Evolutionary conservation across 2,113 vertebrate species (phyloP).

Genomic region (Ophiodon elongatus): DNA sequence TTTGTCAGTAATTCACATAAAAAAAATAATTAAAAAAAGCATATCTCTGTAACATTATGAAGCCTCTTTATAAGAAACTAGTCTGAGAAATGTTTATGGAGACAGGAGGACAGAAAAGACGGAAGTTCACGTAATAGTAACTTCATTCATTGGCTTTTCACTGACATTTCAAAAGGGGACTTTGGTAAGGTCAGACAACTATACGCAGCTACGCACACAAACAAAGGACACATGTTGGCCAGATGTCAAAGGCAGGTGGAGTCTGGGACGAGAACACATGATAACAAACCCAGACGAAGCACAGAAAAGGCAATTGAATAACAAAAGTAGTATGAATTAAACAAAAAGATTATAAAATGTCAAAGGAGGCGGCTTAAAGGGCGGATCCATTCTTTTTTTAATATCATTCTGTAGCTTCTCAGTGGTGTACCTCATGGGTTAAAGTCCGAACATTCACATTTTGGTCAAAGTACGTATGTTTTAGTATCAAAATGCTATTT

Average conservation of each 20-base stretch:
- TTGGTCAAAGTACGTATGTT: too few species aligned
- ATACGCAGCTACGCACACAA: constrained; percentile 25
- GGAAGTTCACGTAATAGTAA: constrained; percentile 1
- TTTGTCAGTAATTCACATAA: not conserved
- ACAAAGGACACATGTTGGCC: constrained; percentile 50
- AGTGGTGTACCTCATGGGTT: not conserved
- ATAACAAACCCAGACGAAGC: not conserved
- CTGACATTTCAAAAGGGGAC: constrained; percentile 26
- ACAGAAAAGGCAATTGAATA: not conserved
- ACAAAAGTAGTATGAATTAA: not conserved
- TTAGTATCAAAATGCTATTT: too few species aligned
- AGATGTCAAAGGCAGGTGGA: constrained; percentile 52
- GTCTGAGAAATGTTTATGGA: not conserved
- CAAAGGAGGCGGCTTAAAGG: not conserved
- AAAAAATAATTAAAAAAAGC: not conserved
- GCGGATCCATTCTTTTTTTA: not conserved
- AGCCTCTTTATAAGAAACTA: not conserved
- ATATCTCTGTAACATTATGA: not conserved
- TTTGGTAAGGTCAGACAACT: constrained; percentile 15
- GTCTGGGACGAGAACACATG: not conserved
- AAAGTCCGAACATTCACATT: too few species aligned
- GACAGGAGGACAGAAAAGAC: not conserved
- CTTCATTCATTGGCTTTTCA: constrained; percentile 6
- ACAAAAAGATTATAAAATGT: not conserved
- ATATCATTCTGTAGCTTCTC: not conserved